A percentile compares a stretch with the other conserved stretches of the same genome.
These are phyloP conservation scores for Stegastes partitus DNA, from an alignment of 2,113 vertebrate species.

Conservation along the genomic window DNA sequence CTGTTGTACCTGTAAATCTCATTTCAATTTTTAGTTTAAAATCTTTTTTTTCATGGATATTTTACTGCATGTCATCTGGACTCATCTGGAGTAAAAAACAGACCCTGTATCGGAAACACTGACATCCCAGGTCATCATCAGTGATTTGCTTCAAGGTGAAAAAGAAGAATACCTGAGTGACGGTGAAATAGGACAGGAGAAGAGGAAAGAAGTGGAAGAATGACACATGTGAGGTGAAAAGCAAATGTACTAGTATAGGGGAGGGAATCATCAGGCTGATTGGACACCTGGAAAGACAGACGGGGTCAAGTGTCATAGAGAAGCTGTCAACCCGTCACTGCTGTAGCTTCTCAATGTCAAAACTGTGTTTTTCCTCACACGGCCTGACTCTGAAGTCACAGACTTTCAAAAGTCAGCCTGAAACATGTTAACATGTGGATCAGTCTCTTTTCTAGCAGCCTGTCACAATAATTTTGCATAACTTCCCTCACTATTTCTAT, in stretches of 20 bases:
- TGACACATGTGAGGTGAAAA: conserved; percentile 15
- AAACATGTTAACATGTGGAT: conserved; percentile 12
- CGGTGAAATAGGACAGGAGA: conserved; percentile 11
- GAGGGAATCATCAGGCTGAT: conserved; percentile 22
- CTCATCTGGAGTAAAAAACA: conserved; percentile 18
- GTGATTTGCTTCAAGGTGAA: conserved; percentile 46
- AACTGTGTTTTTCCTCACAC: conserved; percentile 30
- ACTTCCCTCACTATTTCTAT: conserved; percentile 38
- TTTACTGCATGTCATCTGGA: conserved; percentile 11
- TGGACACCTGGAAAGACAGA: conserved; percentile 42
- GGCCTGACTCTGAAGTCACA: conserved; percentile 17
- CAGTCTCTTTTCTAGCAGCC: neutral
- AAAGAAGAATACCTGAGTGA: conserved; percentile 29
- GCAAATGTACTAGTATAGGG: neutral
- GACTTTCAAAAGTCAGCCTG: conserved; percentile 18
- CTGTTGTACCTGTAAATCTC: neutral
- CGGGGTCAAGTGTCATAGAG: conserved; percentile 41
- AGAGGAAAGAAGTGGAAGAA: neutral
- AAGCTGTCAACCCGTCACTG: conserved; percentile 61
- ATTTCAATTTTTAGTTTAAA: neutral
- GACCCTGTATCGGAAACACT: neutral
- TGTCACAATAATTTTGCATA: conserved; percentile 15
- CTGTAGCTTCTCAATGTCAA: conserved; percentile 14
- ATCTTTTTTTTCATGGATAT: neutral
- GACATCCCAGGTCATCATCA: conserved; percentile 20